A percentile compares a stretch with the other conserved stretches of the same genome.
These are phyloP conservation scores for Pimephales promelas DNA, from an alignment of 2,113 vertebrate genomes.

Conservation along the genomic window DNA sequence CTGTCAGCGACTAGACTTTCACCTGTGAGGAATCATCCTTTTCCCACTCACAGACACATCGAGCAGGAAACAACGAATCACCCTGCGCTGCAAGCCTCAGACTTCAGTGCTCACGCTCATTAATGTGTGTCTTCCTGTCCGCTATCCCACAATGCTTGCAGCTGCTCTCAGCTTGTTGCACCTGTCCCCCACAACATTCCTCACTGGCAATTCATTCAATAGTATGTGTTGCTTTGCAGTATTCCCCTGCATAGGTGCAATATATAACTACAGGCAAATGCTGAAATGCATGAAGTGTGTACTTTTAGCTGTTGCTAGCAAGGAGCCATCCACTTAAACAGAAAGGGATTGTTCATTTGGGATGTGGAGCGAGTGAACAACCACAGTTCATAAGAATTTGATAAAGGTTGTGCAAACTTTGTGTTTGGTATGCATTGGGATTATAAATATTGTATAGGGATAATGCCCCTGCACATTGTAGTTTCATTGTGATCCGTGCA, in stretches of 20 bases:
- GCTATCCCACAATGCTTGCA: not conserved
- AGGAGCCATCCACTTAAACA: not conserved
- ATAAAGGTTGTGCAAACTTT: not conserved
- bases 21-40: constrained; percentile 38
- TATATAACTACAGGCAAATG: not conserved
- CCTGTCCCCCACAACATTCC: not conserved
- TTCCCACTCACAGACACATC: constrained; percentile 20
- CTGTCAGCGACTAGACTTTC: constrained; percentile 54
- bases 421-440: not conserved
- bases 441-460: not conserved
- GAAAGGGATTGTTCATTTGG: not conserved
- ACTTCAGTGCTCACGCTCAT: constrained; percentile 17
- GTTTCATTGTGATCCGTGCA: not conserved
- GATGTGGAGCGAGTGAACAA: not conserved
- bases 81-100: constrained; percentile 1
- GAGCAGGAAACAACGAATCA: not conserved
- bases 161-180: not conserved
- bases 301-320: not conserved
- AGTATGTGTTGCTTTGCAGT: not conserved
- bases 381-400: not conserved
- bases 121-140: constrained; percentile 30
- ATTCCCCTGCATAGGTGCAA: not conserved
- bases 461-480: not conserved
- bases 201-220: not conserved
- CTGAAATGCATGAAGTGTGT: not conserved